A percentile compares a stretch with the other conserved stretches of the same genome.
These are phyloP conservation scores for Dynastes grantii DNA, from an alignment of 2,888 invertebrate species.

Conservation along the genomic window DNA sequence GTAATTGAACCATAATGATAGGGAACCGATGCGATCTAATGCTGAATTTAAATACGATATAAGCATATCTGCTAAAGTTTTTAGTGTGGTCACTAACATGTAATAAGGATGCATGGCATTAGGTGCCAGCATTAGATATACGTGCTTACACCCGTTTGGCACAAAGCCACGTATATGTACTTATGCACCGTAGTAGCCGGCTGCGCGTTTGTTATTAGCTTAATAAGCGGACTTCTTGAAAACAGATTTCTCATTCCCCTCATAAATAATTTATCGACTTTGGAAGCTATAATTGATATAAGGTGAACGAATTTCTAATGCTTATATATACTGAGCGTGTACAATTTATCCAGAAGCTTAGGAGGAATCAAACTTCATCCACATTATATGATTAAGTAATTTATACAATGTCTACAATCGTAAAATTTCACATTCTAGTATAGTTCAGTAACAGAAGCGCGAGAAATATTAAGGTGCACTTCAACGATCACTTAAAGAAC, in stretches of 20 bases:
- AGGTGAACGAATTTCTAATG: slow-evolving; percentile 4
- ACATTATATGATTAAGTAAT: too few relatives aligned
- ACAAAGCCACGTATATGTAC: too few relatives aligned
- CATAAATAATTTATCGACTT: slow-evolving; percentile 19
- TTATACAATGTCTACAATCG: not conserved
- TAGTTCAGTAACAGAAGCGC: too few relatives aligned
- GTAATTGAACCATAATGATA: slow-evolving; percentile 10
- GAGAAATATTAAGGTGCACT: too few relatives aligned
- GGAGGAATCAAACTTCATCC: not conserved
- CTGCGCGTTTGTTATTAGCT: slow-evolving; percentile 4
- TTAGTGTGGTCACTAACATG: slow-evolving; percentile 2
- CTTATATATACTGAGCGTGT: not conserved
- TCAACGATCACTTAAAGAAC: too few relatives aligned
- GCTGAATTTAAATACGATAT: slow-evolving; percentile 9
- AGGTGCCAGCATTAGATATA: slow-evolving; percentile 3
- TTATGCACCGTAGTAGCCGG: not conserved
- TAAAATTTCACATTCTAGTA: slow-evolving; percentile 15
- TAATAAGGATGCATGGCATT: slow-evolving; percentile 3
- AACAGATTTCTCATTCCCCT: not conserved
- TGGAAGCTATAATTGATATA: slow-evolving; percentile 2
- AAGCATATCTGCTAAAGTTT: slow-evolving; percentile 3
- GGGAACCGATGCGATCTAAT: not conserved
- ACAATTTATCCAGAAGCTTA: not conserved
- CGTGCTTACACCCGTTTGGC: not conserved
- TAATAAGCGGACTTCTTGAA: slow-evolving; percentile 18